Conservation (phyloP, 1,140 invertebrate genomes). For the Temnothorax nylanderi region DNA sequence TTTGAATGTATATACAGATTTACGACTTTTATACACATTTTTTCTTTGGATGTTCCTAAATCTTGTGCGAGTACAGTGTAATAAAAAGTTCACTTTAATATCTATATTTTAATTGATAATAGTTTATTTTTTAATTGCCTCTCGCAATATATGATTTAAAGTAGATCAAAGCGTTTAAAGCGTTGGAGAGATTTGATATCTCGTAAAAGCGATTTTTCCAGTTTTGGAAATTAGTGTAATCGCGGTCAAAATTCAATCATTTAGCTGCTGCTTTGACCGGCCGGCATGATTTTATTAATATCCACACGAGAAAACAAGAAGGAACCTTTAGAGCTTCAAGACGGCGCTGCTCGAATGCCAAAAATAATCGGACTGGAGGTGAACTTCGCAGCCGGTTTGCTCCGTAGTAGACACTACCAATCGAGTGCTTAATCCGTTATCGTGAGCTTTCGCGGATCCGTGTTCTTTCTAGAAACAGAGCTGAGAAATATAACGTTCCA, state of each 20-base stretch:
- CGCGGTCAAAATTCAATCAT: background rate
- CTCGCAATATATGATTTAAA: background rate
- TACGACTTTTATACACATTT: background rate
- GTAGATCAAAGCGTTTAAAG: background rate
- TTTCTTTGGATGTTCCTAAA: background rate
- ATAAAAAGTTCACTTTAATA: background rate
- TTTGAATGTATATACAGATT: background rate
- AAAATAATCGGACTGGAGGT: slow-evolving; percentile 69
- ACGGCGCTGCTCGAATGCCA: slow-evolving; percentile 61
- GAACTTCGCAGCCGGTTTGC: background rate
- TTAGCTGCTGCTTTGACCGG: background rate
- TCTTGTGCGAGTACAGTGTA: background rate
- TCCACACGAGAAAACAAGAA: slow-evolving; percentile 51
- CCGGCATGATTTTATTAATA: slow-evolving; percentile 78
- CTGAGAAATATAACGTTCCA: background rate
- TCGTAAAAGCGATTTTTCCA: background rate
- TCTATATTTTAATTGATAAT: background rate
- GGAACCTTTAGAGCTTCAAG: slow-evolving; percentile 39
- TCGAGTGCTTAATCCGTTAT: background rate
- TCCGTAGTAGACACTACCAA: background rate
- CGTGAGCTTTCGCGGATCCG: background rate
- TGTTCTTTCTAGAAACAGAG: background rate
- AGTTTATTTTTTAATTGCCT: background rate
- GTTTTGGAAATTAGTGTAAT: background rate
- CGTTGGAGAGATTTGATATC: background rate